These are phyloP conservation scores for Lathamus discolor DNA, from an alignment of 2,113 vertebrate species.

Conservation along the genomic window DNA sequence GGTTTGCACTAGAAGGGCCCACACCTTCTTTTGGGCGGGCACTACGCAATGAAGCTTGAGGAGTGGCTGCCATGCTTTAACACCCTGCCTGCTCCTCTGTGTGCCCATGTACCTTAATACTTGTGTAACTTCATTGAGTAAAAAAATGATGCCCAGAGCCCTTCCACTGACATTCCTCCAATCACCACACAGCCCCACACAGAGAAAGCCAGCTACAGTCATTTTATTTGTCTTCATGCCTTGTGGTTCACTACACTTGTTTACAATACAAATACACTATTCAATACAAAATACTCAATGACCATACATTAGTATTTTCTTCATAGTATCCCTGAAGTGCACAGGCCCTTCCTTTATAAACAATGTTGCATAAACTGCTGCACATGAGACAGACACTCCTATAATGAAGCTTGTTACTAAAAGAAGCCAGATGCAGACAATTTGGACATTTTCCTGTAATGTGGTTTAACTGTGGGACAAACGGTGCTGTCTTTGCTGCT, in stretches of 20 bases:
- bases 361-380: slow-evolving; percentile 52
- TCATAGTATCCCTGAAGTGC: slow-evolving; percentile 68
- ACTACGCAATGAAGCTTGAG: neutral
- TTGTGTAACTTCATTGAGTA: neutral
- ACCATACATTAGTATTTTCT: slow-evolving; percentile 65
- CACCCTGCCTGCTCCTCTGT: neutral
- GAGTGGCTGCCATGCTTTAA: accelerated
- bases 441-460: neutral
- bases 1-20: neutral
- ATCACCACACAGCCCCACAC: neutral
- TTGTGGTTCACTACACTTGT: slow-evolving; percentile 70
- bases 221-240: slow-evolving; percentile 74
- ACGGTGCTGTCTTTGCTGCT: neutral
- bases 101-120: neutral
- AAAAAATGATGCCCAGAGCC: neutral
- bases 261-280: slow-evolving; percentile 73
- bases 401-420: slow-evolving; percentile 23
- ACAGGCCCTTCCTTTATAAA: slow-evolving; percentile 66
- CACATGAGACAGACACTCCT: slow-evolving; percentile 40
- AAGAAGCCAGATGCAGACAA: slow-evolving; percentile 31
- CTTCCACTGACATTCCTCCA: accelerated
- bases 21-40: neutral
- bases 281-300: slow-evolving; percentile 74
- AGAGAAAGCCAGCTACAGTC: slow-evolving; percentile 39
- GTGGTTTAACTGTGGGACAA: neutral